Evolutionary conservation across 2,113 vertebrate genomes (phyloP), one percentile per base, ranked within the genome.

Genomic region (Hystrix brachyura): DNA sequence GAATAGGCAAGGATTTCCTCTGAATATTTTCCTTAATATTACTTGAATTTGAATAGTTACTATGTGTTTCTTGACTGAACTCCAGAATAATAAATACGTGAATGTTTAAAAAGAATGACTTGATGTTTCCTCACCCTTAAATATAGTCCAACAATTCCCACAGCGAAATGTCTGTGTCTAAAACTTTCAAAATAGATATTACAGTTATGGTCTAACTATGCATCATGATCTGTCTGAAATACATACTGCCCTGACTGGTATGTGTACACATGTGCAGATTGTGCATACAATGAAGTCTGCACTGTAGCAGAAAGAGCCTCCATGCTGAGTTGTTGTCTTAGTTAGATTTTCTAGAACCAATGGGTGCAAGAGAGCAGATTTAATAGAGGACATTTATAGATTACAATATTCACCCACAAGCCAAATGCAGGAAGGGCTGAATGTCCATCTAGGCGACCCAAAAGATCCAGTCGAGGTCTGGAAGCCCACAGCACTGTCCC

Each of bases 21-120:
- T 92, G 12, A 87, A 55, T 79, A 74, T 46, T 65, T 27, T 92
- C 72, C 95, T 71, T 48, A 74, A 34, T 62, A 19, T 91, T 95
- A 86, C 27, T 38, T 32, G 67, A 94, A 9, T 8, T 43, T 80
- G 78, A 97, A 67, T 60, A 62, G 13, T 43, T 46, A 43, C 19
- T 83, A 21, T 67, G 19, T 51, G 0, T 64, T 94, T 69, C 48
- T 59, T 87, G 29, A 87, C 29, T 19, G 27, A 9, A 57, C 34
- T 84, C 4, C 17, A 87, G 65, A 53, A 59, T 25, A 74, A 65
- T 76, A 43, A 5, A 90, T 84, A 60, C 65, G 23, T 51, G 3
- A 93, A 57, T 80, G 46, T 90, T 87, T 78, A 43, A 79, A 59
- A 69, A 43, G 34, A 46, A 32, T 34, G n/a, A 51, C 18, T 79